Conservation (phyloP, 1,140 invertebrate species). For the Colletes latitarsis region DNA sequence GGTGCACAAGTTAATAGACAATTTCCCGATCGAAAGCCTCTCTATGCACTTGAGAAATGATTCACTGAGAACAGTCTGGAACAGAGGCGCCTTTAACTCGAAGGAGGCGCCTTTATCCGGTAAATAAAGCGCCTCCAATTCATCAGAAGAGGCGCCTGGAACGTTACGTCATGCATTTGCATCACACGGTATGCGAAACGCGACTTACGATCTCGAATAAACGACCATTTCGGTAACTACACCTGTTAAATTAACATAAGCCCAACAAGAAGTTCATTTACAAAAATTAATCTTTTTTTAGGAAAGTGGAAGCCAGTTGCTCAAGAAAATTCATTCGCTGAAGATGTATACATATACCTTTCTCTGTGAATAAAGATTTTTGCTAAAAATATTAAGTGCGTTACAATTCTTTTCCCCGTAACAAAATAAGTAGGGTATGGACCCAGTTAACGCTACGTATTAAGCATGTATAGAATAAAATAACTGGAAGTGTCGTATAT, state of each 20-base stretch:
- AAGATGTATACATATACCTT: too few relatives aligned
- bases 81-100: conserved; percentile 40
- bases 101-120: conserved; percentile 17
- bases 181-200: conserved; percentile 29
- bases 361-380: too few relatives aligned
- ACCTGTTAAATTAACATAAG: not conserved
- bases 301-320: too few relatives aligned
- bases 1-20: not conserved
- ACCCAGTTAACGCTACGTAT: too few relatives aligned
- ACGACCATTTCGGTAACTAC: conserved; percentile 26
- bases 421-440: too few relatives aligned
- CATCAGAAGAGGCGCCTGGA: conserved; percentile 44
- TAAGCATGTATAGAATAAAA: too few relatives aligned
- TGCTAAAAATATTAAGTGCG: too few relatives aligned
- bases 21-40: not conserved
- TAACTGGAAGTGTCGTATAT: too few relatives aligned
- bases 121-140: conserved; percentile 34
- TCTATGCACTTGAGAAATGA: conserved; percentile 3
- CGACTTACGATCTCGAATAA: conserved; percentile 37
- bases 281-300: too few relatives aligned
- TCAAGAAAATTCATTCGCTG: too few relatives aligned
- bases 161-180: conserved; percentile 45
- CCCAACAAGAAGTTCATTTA: too few relatives aligned
- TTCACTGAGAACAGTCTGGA: conserved; percentile 33
- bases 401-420: too few relatives aligned